Percentiles rank a stretch among this genome's conserved stretches.
These are phyloP conservation scores for Drosophila suboccidentalis DNA, from an alignment of 2,888 invertebrate species.

Conservation along the genomic window DNA sequence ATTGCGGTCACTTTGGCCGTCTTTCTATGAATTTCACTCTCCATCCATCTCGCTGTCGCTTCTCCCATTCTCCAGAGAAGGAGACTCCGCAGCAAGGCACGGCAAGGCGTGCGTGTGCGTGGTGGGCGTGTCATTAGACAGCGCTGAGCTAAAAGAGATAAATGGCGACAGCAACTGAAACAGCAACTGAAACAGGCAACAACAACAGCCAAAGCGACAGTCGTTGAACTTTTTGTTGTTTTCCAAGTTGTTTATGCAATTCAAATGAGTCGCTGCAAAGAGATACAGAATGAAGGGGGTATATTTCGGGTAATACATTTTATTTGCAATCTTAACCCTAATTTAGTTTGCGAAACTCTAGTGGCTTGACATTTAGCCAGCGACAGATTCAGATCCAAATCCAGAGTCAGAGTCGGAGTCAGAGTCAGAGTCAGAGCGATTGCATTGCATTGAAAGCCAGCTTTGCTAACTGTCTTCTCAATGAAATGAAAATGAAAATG, in stretches of 20 bases:
- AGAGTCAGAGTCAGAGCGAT: slow-evolving; percentile 20
- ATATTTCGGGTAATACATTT: slow-evolving; percentile 68
- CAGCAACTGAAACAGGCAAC: neutral
- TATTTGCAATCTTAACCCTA: slow-evolving; percentile 81
- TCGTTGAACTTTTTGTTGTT: slow-evolving; percentile 81
- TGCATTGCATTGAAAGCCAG: slow-evolving; percentile 10
- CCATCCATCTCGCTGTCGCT: slow-evolving; percentile 23
- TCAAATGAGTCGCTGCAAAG: slow-evolving; percentile 67
- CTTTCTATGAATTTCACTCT: slow-evolving; percentile 66
- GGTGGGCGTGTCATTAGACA: slow-evolving; percentile 80
- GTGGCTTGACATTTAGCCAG: slow-evolving; percentile 57
- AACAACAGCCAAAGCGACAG: slow-evolving; percentile 38
- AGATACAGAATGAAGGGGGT: neutral
- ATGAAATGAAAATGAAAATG: slow-evolving; percentile 63
- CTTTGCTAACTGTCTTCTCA: slow-evolving; percentile 69
- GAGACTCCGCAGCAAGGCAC: slow-evolving; percentile 23
- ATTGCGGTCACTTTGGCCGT: slow-evolving; percentile 73
- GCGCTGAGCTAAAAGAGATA: slow-evolving; percentile 75
- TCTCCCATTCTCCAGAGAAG: slow-evolving; percentile 23
- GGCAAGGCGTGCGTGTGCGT: slow-evolving; percentile 26
- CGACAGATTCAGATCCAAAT: slow-evolving; percentile 30
- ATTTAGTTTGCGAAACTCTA: slow-evolving; percentile 72
- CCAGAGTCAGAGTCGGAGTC: slow-evolving; percentile 26
- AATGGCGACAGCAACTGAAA: slow-evolving; percentile 63
- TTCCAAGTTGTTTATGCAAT: slow-evolving; percentile 78